Evolutionary conservation across 2,113 vertebrate species (phyloP).

Genomic region (Spizaetus ornatus): DNA sequence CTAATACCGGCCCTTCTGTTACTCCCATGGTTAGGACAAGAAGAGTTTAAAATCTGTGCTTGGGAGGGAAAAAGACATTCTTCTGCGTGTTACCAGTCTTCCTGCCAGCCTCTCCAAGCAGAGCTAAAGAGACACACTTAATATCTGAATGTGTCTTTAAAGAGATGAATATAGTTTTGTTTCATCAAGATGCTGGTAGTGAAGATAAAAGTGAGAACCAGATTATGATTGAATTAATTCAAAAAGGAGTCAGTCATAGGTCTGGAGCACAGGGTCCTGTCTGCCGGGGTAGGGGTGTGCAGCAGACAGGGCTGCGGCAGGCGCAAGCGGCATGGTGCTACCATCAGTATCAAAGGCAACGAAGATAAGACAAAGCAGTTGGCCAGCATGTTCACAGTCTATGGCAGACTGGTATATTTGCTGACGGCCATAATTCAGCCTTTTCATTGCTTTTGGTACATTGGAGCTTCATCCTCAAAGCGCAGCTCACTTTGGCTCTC

Average conservation of each 20-base stretch:
- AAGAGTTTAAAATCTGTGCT: neutral
- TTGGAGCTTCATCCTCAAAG: neutral
- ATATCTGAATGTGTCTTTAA: neutral
- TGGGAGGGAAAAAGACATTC: neutral
- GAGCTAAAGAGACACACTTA: neutral
- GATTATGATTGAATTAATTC: neutral
- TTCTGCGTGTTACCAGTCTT: neutral
- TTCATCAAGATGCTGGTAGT: neutral
- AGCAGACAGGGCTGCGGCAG: neutral
- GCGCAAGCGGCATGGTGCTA: neutral
- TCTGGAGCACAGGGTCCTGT: neutral
- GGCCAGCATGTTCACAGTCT: neutral
- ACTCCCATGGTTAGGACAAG: neutral
- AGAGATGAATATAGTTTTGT: neutral
- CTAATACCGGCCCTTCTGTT: neutral
- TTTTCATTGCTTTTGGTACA: neutral
- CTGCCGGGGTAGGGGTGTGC: neutral
- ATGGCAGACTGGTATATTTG: neutral
- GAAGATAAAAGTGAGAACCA: neutral
- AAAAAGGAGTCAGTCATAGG: neutral
- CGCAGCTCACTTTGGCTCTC: neutral
- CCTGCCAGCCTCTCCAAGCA: neutral
- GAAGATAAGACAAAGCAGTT: neutral
- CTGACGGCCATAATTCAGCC: neutral
- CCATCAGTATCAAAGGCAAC: neutral